Evolutionary conservation across 35 echinoderm and acorn worm species (phyloP), one percentile per base, ranked within the genome.

Genomic region (Lytechinus pictus): DNA sequence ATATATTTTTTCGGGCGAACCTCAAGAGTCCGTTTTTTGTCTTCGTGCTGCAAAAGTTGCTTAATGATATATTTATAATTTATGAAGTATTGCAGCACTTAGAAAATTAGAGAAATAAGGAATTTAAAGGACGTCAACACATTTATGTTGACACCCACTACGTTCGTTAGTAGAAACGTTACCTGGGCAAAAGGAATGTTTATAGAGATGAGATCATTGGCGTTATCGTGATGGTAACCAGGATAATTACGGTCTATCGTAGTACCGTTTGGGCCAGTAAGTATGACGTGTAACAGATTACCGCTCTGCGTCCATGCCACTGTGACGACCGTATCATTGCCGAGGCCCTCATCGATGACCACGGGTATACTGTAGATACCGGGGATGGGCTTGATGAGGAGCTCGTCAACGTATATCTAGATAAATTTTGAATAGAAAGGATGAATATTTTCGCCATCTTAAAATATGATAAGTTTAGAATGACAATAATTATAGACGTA

Each of bases 281-380:
- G 10, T 54, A 57, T 27, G 9, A 57, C 92, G 8, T 12, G 12
- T 93, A 93, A 27, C 55, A 27, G 11, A 14, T 24, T 3, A 28
- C 33, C 33, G 33, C 52, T 16, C 92, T 10, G 19, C 53, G 54
- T 54, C 92, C 92, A 93, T 3, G 52, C 57, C n/a, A 93, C 54
- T 6, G 92, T 93, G 54, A 93, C 8, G 3, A 93, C 92, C 27
- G 92, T 93, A 4, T 93, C 92, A 0, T 93, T 93, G 8, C 92
- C 92, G 3, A 93, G 54, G 2, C 54, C 52, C n/a, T 12, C 27
- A 13, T 93, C 92, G 92, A 93, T 93, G 53, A 93, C 54, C 9
- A 93, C 52, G 16, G 92, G 92, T 57, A 93, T 54, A 12, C 9
- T 19, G 9, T 14, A 13, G 13, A 55, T 9, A 24, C 53, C 92